Percentiles rank a stretch among this genome's conserved stretches.
These are phyloP conservation scores for Blastobasis adustella DNA, from an alignment of 2,888 invertebrate genomes.

Conservation along the genomic window DNA sequence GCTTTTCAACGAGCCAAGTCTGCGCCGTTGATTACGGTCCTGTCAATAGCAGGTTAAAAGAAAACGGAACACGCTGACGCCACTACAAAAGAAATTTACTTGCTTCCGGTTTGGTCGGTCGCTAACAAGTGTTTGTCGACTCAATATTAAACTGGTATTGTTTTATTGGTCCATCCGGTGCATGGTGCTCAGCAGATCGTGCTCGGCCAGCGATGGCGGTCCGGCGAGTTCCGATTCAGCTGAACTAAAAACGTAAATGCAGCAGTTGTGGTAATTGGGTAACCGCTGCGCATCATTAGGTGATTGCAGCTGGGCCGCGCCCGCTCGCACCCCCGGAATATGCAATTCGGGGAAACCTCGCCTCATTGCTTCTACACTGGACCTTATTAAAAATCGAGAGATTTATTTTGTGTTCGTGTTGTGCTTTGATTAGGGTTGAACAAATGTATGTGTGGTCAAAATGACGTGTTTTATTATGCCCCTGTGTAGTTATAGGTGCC, in stretches of 20 bases:
- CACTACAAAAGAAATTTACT: background rate
- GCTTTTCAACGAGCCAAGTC: too few species aligned
- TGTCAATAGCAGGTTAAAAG: background rate
- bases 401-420: too few species aligned
- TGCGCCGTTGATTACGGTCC: background rate
- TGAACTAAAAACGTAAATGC: constrained; percentile 58
- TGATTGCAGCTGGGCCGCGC: constrained; percentile 54
- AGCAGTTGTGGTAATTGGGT: constrained; percentile 58
- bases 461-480: too few species aligned
- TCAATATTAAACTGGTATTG: background rate
- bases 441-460: too few species aligned
- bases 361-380: too few species aligned
- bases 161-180: background rate
- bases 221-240: constrained; percentile 40
- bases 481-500: too few species aligned
- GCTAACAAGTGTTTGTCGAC: background rate
- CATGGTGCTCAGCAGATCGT: constrained; percentile 18
- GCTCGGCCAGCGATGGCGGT: constrained; percentile 6
- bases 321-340: constrained; percentile 6
- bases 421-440: too few species aligned
- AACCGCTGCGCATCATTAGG: constrained; percentile 64
- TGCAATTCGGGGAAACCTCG: too few species aligned
- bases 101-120: constrained; percentile 1
- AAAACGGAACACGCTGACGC: background rate
- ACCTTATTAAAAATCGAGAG: too few species aligned